Evolutionary conservation across 2,113 vertebrate species (phyloP).

Genomic region (Sorex araneus): DNA sequence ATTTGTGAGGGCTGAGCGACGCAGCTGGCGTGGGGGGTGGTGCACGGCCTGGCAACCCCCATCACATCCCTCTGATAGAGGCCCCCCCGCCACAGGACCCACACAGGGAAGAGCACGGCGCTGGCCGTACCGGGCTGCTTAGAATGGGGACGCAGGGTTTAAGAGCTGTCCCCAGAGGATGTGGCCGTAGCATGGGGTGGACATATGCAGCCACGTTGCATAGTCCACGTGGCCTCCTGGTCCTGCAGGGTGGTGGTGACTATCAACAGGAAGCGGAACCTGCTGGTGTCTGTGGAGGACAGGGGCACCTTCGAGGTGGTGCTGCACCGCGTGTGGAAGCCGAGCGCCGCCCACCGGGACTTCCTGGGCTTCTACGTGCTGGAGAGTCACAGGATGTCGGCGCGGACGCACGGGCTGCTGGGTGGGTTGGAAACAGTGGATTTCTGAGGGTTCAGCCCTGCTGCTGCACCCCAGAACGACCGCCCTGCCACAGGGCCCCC

Average conservation of each 20-base stretch:
- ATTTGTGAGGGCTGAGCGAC: background rate
- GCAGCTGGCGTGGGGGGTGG: background rate
- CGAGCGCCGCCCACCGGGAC: conserved; percentile 90
- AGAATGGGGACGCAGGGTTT: background rate
- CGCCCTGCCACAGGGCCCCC: background rate
- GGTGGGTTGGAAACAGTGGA: conserved; percentile 83
- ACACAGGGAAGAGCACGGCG: background rate
- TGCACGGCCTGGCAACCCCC: too few species aligned
- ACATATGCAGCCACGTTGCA: background rate
- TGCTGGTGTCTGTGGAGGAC: conserved; percentile 90
- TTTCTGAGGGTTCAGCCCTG: background rate
- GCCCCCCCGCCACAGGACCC: background rate
- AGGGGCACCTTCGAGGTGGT: conserved; percentile 92
- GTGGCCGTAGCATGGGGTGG: background rate
- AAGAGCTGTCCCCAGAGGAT: background rate
- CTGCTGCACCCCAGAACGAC: background rate
- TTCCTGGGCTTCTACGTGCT: conserved; percentile 94
- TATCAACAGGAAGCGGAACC: conserved; percentile 89
- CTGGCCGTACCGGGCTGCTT: background rate
- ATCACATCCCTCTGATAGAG: too few species aligned
- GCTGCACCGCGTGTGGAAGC: conserved; percentile 92
- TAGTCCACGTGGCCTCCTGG: background rate
- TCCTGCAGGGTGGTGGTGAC: conserved; percentile 89
- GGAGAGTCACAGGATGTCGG: conserved; percentile 90
- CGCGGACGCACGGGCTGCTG: conserved; percentile 91